Conservation (phyloP, 2,113 vertebrate species). For the Oncorhynchus nerka region DNA sequence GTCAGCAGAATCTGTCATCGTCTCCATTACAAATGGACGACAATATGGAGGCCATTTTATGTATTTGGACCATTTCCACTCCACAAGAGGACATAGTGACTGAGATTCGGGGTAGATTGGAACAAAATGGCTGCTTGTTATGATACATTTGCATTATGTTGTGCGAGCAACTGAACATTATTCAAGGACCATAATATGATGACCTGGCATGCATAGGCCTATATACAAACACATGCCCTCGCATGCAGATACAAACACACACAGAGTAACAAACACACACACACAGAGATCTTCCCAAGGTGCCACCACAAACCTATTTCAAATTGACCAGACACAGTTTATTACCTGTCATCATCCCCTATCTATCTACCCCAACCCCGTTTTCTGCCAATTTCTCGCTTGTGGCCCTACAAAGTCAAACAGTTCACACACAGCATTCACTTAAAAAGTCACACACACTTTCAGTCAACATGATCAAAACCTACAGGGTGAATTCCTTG, state of each 20-base stretch:
- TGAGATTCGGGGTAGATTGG: neutral
- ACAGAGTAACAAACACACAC: slow-evolving; percentile 31
- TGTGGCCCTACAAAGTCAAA: neutral
- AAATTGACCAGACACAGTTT: neutral
- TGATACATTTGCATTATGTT: neutral
- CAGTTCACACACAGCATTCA: neutral
- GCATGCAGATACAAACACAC: slow-evolving; percentile 13
- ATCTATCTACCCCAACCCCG: neutral
- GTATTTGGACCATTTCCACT: neutral
- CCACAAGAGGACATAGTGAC: neutral
- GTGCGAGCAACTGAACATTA: neutral
- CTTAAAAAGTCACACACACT: neutral
- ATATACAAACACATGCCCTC: slow-evolving; percentile 14
- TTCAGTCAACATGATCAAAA: slow-evolving; percentile 8
- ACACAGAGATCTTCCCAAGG: neutral
- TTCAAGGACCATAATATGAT: neutral
- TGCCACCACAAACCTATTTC: neutral
- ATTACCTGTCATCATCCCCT: neutral
- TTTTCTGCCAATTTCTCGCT: neutral
- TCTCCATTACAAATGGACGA: neutral
- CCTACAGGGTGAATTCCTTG: neutral
- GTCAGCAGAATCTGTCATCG: neutral
- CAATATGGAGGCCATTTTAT: neutral
- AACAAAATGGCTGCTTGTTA: neutral
- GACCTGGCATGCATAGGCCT: neutral